A percentile compares a stretch with the other conserved stretches of the same genome.
Evolutionary conservation across 2,888 invertebrate genomes (phyloP).

Genomic region (Drosophila ezoana): DNA sequence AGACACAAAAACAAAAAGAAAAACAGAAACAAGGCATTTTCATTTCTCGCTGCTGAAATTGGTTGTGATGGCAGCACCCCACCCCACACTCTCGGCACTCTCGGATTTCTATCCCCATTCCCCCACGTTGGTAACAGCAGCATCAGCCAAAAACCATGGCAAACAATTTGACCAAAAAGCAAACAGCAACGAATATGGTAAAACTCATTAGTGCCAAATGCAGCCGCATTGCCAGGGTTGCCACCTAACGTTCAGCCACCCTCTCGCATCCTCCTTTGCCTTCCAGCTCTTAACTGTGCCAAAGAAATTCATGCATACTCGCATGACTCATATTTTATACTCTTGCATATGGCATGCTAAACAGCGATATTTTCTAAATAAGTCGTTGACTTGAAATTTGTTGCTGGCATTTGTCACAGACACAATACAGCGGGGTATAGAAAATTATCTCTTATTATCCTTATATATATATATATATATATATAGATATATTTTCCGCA

Average conservation of each 20-base stretch:
- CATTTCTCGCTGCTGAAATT: slow-evolving; percentile 46
- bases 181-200: slow-evolving; percentile 74
- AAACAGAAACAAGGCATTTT: slow-evolving; percentile 33
- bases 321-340: slow-evolving; percentile 1
- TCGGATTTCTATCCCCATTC: background rate
- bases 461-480: no score
- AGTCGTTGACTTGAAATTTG: no score
- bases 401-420: no score
- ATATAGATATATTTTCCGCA: no score
- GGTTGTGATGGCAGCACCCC: slow-evolving; percentile 14
- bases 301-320: slow-evolving; percentile 34
- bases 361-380: no score
- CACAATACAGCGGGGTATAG: no score
- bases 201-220: slow-evolving; percentile 78
- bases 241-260: background rate
- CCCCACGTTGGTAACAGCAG: background rate
- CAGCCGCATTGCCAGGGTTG: slow-evolving; percentile 36
- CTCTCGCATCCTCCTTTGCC: background rate
- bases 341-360: background rate
- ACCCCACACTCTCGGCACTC: background rate
- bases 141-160: slow-evolving; percentile 35
- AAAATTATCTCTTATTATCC: no score
- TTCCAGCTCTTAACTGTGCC: background rate
- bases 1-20: slow-evolving; percentile 49
- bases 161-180: slow-evolving; percentile 49